Evolutionary conservation across 37 sponge, comb jelly and placozoan genomes (phyloP).

Genomic region (Cliona cf. orientalis): DNA sequence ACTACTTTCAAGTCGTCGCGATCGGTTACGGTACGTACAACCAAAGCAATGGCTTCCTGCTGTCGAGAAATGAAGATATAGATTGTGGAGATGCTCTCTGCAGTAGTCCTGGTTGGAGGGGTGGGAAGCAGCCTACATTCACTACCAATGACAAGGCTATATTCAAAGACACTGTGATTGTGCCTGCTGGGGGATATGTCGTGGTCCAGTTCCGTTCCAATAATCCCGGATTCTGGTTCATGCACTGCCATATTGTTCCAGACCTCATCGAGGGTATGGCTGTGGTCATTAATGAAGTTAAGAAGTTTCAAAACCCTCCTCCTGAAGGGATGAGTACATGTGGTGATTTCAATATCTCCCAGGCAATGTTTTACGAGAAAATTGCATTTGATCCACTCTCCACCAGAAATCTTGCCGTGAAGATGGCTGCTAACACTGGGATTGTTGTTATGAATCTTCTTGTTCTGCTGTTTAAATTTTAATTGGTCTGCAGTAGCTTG

Average conservation of each 20-base stretch:
- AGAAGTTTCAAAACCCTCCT: slow-evolving; percentile 18
- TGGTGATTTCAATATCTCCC: slow-evolving; percentile 30
- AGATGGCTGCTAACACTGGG: too few species aligned
- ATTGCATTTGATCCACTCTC: slow-evolving; percentile 12
- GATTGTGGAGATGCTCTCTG: slow-evolving; percentile 38
- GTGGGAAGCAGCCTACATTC: not conserved
- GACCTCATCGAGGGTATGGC: slow-evolving; percentile 88
- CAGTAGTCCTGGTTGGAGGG: slow-evolving; percentile 4
- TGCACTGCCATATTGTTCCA: slow-evolving; percentile 89
- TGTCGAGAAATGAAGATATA: slow-evolving; percentile 17
- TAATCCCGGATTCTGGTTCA: slow-evolving; percentile 94
- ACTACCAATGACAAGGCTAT: slow-evolving; percentile 18
- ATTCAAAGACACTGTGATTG: slow-evolving; percentile 83
- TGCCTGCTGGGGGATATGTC: slow-evolving; percentile 86
- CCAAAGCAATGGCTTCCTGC: not conserved
- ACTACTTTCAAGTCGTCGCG: slow-evolving; percentile 70
- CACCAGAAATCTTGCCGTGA: too few species aligned
- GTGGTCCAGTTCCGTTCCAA: slow-evolving; percentile 74
- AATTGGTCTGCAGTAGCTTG: too few species aligned
- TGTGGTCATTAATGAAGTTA: slow-evolving; percentile 61
- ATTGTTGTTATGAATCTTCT: too few species aligned
- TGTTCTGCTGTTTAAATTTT: too few species aligned
- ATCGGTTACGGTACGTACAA: slow-evolving; percentile 69
- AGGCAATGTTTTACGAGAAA: slow-evolving; percentile 2
- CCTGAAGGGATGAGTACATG: slow-evolving; percentile 36